phyloP scores from a whole-genome alignment of 2,797 vertebrate genomes.

The Onychomys arenicola region DNA sequence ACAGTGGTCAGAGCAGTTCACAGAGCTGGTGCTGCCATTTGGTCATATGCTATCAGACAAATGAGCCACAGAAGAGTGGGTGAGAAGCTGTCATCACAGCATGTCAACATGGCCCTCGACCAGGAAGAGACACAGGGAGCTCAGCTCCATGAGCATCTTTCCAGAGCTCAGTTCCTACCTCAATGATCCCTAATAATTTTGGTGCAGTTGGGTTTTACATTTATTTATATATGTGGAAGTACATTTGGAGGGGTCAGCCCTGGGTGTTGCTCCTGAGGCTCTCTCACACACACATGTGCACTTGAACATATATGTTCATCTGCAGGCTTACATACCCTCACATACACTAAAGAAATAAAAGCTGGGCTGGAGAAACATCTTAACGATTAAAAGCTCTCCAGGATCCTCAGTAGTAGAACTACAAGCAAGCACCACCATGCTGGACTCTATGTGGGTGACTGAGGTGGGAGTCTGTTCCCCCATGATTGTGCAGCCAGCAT shows the following conservation, averaged over 20 bases:
- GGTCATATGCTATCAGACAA: neutral
- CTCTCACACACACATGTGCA: neutral
- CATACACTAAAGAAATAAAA: neutral
- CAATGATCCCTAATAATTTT: neutral
- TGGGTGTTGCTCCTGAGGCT: neutral
- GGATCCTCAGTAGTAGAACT: neutral
- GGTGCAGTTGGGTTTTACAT: neutral
- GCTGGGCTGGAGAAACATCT: no score
- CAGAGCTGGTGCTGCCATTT: neutral
- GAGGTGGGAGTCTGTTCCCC: neutral
- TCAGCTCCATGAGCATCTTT: neutral
- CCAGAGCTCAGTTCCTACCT: neutral
- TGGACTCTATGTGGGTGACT: neutral
- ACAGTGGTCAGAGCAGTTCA: neutral
- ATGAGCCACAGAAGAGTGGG: constrained; percentile 14
- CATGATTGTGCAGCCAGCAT: neutral
- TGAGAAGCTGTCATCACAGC: neutral
- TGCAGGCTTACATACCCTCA: neutral
- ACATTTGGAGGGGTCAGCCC: neutral
- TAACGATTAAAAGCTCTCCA: neutral
- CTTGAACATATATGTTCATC: neutral
- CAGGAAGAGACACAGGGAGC: neutral
- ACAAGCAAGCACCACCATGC: neutral
- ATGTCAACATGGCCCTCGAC: neutral
- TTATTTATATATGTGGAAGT: neutral